phyloP scores from a whole-genome alignment of 2,888 invertebrate genomes.

The Apocheima hispidaria region DNA sequence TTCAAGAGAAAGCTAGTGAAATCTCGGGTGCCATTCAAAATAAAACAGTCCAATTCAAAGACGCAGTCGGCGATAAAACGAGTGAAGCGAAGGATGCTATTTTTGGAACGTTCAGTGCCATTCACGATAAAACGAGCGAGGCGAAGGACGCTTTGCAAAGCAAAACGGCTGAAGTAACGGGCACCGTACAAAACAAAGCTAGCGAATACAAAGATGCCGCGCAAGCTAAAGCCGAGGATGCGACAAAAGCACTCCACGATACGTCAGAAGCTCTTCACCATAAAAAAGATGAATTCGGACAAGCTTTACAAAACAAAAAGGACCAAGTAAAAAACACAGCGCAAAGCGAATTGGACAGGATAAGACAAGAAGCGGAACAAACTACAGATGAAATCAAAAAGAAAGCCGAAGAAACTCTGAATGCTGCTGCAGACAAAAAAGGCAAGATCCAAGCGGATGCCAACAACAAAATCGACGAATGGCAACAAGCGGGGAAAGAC shows the following conservation, averaged over 20 bases:
- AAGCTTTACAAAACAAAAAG: slow-evolving; percentile 61
- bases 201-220: slow-evolving; percentile 49
- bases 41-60: slow-evolving; percentile 45
- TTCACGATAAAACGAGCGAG: slow-evolving; percentile 46
- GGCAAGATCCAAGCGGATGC: slow-evolving; percentile 63
- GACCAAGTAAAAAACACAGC: slow-evolving; percentile 63
- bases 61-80: slow-evolving; percentile 39
- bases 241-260: slow-evolving; percentile 51
- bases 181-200: slow-evolving; percentile 44
- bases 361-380: slow-evolving; percentile 76
- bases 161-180: slow-evolving; percentile 50
- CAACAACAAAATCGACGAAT: slow-evolving; percentile 55
- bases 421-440: slow-evolving; percentile 69
- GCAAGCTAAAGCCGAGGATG: slow-evolving; percentile 49
- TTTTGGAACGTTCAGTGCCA: slow-evolving; percentile 44
- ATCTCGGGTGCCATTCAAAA: slow-evolving; percentile 50
- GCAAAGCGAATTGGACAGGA: slow-evolving; percentile 71
- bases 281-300: slow-evolving; percentile 58
- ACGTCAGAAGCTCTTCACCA: slow-evolving; percentile 58
- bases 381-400: slow-evolving; percentile 77
- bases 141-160: slow-evolving; percentile 43
- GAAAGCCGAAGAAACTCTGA: slow-evolving; percentile 74
- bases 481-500: slow-evolving; percentile 58
- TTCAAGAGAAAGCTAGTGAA: slow-evolving; percentile 47
- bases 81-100: slow-evolving; percentile 38